phyloP scores from a whole-genome alignment of 2,113 vertebrate species.

The Copsychus sechellarum region DNA sequence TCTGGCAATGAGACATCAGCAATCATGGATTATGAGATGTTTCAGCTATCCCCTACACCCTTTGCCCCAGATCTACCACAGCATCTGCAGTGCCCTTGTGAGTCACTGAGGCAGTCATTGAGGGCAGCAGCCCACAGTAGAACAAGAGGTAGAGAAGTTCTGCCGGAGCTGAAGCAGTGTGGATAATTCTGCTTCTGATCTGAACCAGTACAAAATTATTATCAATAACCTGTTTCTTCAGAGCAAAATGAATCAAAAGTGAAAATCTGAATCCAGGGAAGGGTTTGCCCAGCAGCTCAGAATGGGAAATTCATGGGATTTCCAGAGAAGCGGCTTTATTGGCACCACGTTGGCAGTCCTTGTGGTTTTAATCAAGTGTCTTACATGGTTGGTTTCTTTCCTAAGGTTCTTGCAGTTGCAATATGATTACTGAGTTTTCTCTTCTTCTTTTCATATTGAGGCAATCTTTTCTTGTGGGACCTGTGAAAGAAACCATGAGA shows the following conservation, averaged over 20 bases:
- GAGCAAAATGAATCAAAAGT: not conserved
- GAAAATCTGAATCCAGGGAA: not conserved
- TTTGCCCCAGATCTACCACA: not conserved
- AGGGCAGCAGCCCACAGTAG: accelerated
- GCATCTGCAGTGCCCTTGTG: not conserved
- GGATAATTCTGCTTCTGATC: not conserved
- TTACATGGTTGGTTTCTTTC: not conserved
- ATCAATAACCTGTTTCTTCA: not conserved
- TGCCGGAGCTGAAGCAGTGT: not conserved
- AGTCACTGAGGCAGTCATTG: not conserved
- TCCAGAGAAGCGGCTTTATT: not conserved
- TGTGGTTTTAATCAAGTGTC: not conserved
- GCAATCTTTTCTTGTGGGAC: not conserved
- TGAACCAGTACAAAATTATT: not conserved
- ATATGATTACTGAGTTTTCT: not conserved
- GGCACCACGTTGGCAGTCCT: not conserved
- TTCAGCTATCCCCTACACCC: not conserved
- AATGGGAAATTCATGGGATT: not conserved
- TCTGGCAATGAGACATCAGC: not conserved
- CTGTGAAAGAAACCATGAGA: not conserved
- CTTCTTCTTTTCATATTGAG: not conserved
- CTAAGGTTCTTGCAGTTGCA: not conserved
- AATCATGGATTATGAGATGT: not conserved
- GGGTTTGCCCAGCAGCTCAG: not conserved
- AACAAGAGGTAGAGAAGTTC: not conserved